Evolutionary conservation across 2,797 vertebrate genomes (phyloP).

Genomic region (Neopelma chrysocephalum): DNA sequence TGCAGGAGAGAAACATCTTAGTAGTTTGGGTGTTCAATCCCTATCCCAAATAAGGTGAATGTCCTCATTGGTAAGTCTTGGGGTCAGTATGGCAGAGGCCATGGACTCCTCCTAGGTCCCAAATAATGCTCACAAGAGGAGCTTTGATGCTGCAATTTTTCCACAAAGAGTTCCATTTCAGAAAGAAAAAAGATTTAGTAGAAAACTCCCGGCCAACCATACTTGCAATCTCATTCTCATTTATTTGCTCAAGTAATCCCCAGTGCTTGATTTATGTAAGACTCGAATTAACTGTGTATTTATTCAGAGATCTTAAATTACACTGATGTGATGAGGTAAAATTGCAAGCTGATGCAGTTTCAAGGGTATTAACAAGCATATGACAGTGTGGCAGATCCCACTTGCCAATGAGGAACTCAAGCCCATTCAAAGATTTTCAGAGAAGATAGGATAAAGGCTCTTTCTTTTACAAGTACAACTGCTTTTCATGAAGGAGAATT

Average conservation of each 20-base stretch:
- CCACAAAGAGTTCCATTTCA: background rate
- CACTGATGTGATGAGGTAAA: slow-evolving; percentile 45
- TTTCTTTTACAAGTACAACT: background rate
- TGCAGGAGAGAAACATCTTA: background rate
- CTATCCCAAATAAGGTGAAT: background rate
- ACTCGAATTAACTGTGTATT: slow-evolving; percentile 62
- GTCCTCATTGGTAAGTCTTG: background rate
- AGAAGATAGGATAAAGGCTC: background rate
- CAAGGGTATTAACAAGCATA: slow-evolving; percentile 42
- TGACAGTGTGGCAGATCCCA: background rate
- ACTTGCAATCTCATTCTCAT: slow-evolving; percentile 47
- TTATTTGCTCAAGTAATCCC: slow-evolving; percentile 67
- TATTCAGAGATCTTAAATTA: slow-evolving; percentile 58
- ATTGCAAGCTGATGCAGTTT: slow-evolving; percentile 47
- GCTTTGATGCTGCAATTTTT: background rate
- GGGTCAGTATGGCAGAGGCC: background rate
- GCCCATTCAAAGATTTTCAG: background rate
- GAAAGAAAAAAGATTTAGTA: slow-evolving; percentile 15
- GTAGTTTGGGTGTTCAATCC: background rate
- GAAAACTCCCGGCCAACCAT: background rate
- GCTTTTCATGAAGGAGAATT: background rate
- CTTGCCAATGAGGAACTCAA: background rate
- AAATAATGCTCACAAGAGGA: background rate
- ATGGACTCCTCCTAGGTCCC: background rate
- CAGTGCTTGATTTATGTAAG: slow-evolving; percentile 59